Conservation (phyloP, 2,797 vertebrate species). For the Paratrypauchen microcephalus region DNA sequence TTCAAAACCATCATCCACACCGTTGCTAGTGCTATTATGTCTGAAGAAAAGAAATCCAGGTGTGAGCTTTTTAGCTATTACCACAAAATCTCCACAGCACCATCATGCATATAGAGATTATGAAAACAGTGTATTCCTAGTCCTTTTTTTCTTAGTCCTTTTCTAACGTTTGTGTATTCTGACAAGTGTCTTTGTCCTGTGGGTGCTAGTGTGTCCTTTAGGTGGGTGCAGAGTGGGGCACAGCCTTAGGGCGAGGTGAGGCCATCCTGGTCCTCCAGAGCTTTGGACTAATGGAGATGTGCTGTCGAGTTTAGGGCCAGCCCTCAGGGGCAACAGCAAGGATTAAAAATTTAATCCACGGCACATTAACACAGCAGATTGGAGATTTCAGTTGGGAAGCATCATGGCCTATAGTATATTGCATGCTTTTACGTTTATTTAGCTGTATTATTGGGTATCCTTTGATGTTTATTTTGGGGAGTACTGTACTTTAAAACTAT, state of each 20-base stretch:
- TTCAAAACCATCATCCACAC: background rate
- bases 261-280: slow-evolving; percentile 63
- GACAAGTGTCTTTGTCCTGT: slow-evolving; percentile 70
- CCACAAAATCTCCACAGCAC: slow-evolving; percentile 34
- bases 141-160: no score
- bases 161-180: slow-evolving; percentile 15
- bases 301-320: slow-evolving; percentile 58
- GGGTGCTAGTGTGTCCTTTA: slow-evolving; percentile 61
- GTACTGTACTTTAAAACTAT: background rate
- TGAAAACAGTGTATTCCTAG: slow-evolving; percentile 11
- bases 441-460: background rate
- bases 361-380: slow-evolving; percentile 38
- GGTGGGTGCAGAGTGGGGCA: slow-evolving; percentile 71
- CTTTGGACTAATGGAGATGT: slow-evolving; percentile 75
- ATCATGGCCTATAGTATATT: slow-evolving; percentile 5
- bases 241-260: slow-evolving; percentile 71
- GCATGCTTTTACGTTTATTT: background rate
- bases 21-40: slow-evolving; percentile 20
- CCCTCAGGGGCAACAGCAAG: slow-evolving; percentile 39
- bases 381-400: slow-evolving; percentile 34
- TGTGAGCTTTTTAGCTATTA: slow-evolving; percentile 49
- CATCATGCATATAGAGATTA: no score
- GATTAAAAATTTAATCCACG: slow-evolving; percentile 65
- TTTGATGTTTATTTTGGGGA: background rate
- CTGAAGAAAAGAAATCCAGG: slow-evolving; percentile 24